A percentile compares a stretch with the other conserved stretches of the same genome.
phyloP scores from a whole-genome alignment of 2,113 vertebrate genomes.

The Mormyrus iriodes region DNA sequence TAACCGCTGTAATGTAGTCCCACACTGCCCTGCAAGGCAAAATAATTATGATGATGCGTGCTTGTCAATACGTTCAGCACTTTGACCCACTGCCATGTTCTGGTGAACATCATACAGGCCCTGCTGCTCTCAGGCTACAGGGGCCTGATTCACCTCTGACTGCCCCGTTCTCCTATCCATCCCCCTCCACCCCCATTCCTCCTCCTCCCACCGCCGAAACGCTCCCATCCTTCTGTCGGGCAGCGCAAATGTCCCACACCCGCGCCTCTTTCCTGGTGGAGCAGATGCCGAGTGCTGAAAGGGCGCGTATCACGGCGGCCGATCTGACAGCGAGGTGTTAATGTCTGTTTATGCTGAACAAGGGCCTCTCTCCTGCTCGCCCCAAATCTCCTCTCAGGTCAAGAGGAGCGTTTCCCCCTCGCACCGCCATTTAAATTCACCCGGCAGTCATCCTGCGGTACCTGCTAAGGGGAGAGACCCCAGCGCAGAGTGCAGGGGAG shows the following conservation, averaged over 20 bases:
- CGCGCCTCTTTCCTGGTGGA: background rate
- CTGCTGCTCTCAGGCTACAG: background rate
- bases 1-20: background rate
- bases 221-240: background rate
- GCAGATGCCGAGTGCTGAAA: background rate
- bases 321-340: background rate
- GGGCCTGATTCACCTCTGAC: background rate
- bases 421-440: background rate
- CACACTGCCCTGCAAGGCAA: background rate
- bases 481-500: background rate
- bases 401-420: background rate
- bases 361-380: background rate
- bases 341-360: background rate
- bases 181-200: background rate
- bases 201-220: background rate
- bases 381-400: background rate
- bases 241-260: background rate
- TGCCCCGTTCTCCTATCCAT: background rate
- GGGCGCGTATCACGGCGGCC: background rate
- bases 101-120: background rate
- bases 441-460: background rate
- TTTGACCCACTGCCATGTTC: background rate
- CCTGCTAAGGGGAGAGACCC: background rate
- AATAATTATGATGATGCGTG: background rate
- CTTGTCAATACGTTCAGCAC: background rate